Conservation (phyloP, 2,888 invertebrate genomes). For the Pandemis corylana region DNA sequence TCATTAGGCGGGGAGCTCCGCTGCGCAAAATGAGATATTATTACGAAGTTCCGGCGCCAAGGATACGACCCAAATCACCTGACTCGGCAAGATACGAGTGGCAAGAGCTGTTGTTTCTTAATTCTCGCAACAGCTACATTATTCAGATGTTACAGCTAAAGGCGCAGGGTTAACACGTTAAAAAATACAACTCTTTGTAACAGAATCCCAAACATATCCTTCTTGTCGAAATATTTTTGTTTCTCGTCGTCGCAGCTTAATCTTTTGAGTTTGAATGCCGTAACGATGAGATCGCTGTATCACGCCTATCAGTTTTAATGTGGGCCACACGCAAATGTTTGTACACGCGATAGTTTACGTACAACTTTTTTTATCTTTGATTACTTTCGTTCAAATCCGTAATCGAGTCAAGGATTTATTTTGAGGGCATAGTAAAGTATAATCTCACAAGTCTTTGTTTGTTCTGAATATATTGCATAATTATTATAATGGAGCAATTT, state of each 20-base stretch:
- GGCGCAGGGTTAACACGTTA: constrained; percentile 3
- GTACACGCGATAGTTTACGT: constrained; percentile 57
- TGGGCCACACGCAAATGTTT: constrained; percentile 61
- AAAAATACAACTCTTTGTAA: constrained; percentile 2
- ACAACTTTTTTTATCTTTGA: constrained; percentile 41
- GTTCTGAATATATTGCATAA: background rate
- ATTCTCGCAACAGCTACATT: constrained; percentile 28
- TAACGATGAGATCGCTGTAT: constrained; percentile 55
- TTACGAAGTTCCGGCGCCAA: constrained; percentile 59
- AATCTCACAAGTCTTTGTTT: background rate
- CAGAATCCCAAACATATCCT: background rate
- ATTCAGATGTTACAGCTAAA: constrained; percentile 30
- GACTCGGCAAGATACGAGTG: constrained; percentile 29
- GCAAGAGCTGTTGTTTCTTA: constrained; percentile 32
- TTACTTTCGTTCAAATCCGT: constrained; percentile 28
- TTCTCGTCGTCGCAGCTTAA: constrained; percentile 19
- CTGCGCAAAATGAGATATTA: constrained; percentile 66
- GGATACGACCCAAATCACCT: constrained; percentile 54
- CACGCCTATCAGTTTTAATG: constrained; percentile 56
- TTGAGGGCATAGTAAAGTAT: background rate
- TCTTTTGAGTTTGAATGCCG: constrained; percentile 41
- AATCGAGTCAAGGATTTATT: constrained; percentile 34
- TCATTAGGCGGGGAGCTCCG: constrained; percentile 62
- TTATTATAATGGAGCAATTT: background rate
- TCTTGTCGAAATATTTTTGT: constrained; percentile 6